These are phyloP conservation scores for Eristalis arbustorum DNA, from an alignment of 2,888 invertebrate species.

Conservation along the genomic window DNA sequence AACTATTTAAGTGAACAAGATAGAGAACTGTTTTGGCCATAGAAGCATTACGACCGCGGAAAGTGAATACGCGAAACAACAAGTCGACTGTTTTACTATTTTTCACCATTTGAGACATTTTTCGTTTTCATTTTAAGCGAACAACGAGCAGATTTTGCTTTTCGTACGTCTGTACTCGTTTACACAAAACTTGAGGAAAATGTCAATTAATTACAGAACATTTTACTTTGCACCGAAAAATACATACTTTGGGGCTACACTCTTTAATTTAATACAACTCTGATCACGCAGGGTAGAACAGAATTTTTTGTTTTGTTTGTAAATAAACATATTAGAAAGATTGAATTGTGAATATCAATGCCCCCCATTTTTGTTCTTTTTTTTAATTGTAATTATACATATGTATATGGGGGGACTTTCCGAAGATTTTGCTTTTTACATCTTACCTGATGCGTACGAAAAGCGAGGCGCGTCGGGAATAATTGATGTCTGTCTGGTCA, in stretches of 20 bases:
- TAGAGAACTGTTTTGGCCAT: slow-evolving; percentile 62
- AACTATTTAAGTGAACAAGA: slow-evolving; percentile 52
- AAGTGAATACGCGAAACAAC: slow-evolving; percentile 64
- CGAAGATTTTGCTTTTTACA: slow-evolving; percentile 63
- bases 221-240: slow-evolving; percentile 54
- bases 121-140: slow-evolving; percentile 10
- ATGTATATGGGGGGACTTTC: slow-evolving; percentile 14
- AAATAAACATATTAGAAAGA: slow-evolving; percentile 63
- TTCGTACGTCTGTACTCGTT: slow-evolving; percentile 50
- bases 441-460: slow-evolving; percentile 68
- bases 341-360: slow-evolving; percentile 38
- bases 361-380: slow-evolving; percentile 34
- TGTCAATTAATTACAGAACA: slow-evolving; percentile 38
- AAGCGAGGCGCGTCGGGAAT: slow-evolving; percentile 53
- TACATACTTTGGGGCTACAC: slow-evolving; percentile 46
- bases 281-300: slow-evolving; percentile 50
- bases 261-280: slow-evolving; percentile 43
- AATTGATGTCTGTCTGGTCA: background rate
- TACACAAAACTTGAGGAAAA: slow-evolving; percentile 37
- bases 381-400: background rate
- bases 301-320: slow-evolving; percentile 17
- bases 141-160: slow-evolving; percentile 46
- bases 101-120: slow-evolving; percentile 24
- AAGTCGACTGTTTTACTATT: slow-evolving; percentile 41
- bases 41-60: slow-evolving; percentile 59